Evolutionary conservation across 1,140 invertebrate species (phyloP).

Genomic region (Lethrus apterus): DNA sequence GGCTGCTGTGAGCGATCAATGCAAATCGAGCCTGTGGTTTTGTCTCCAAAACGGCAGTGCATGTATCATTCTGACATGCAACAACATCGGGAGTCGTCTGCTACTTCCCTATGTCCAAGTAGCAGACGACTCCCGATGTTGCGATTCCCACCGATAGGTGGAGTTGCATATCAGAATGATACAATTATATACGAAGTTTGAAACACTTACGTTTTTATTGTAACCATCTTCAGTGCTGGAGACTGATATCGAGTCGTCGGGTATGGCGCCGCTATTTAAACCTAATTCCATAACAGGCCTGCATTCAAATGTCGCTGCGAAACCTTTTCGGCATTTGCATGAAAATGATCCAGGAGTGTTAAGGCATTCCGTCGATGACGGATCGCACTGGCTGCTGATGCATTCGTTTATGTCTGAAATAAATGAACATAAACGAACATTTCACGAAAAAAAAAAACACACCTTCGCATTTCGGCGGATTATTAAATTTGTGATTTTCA

Average conservation of each 20-base stretch:
- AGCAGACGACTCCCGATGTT: too few species aligned
- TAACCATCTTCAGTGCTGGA: constrained; percentile 77
- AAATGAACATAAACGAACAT: constrained; percentile 5
- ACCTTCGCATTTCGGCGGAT: constrained; percentile 78
- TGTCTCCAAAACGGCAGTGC: too few species aligned
- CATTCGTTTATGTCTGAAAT: constrained; percentile 89
- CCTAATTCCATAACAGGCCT: constrained; percentile 82
- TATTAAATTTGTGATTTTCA: constrained; percentile 74
- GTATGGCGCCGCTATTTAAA: constrained; percentile 79
- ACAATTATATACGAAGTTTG: not conserved
- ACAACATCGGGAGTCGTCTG: too few species aligned
- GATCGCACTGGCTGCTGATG: constrained; percentile 77
- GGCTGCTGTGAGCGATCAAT: too few species aligned
- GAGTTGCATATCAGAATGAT: too few species aligned
- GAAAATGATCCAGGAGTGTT: constrained; percentile 88
- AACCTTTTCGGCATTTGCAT: constrained; percentile 82
- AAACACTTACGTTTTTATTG: constrained; percentile 61
- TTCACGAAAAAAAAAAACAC: too few species aligned
- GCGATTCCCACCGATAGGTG: too few species aligned
- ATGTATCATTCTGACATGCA: too few species aligned
- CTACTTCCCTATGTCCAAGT: too few species aligned
- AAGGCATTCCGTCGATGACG: constrained; percentile 83
- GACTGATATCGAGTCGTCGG: constrained; percentile 81
- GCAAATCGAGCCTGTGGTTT: too few species aligned
- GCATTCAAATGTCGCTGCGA: constrained; percentile 81